Percentiles rank a stretch among this genome's conserved stretches.
phyloP scores from a whole-genome alignment of 2,888 invertebrate species.

The Altica lythri region DNA sequence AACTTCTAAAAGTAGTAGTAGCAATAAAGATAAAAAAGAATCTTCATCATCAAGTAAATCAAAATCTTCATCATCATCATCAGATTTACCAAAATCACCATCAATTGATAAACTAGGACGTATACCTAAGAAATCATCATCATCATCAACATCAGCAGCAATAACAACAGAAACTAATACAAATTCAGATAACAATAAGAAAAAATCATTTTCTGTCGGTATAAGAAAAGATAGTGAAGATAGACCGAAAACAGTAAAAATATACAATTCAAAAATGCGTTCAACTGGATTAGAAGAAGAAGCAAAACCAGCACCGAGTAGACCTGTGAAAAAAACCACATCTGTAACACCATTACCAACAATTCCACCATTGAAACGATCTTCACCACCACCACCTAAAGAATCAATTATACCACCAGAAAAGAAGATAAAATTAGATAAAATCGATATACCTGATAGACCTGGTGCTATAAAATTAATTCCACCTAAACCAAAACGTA shows the following conservation, averaged over 20 bases:
- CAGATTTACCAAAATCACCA: constrained; percentile 69
- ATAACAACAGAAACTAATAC: constrained; percentile 55
- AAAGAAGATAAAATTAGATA: constrained; percentile 74
- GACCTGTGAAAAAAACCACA: constrained; percentile 64
- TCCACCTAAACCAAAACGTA: constrained; percentile 89
- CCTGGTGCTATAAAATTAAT: constrained; percentile 85
- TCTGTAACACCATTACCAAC: constrained; percentile 57
- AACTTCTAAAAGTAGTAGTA: constrained; percentile 36
- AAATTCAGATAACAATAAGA: constrained; percentile 53
- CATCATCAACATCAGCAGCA: too few species aligned
- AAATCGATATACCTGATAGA: constrained; percentile 64
- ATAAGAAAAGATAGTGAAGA: constrained; percentile 72
- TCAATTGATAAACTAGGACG: constrained; percentile 76
- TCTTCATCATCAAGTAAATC: too few species aligned
- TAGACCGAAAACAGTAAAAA: constrained; percentile 89
- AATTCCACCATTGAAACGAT: constrained; percentile 53
- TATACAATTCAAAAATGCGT: constrained; percentile 87
- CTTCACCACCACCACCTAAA: constrained; percentile 52
- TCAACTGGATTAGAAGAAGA: constrained; percentile 90
- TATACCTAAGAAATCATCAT: constrained; percentile 73
- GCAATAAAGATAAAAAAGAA: constrained; percentile 50
- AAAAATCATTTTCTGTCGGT: constrained; percentile 82
- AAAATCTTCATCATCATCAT: too few species aligned
- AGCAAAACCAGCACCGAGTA: constrained; percentile 81
- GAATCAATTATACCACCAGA: constrained; percentile 64